Base-by-base conservation (phyloP, 1,140 invertebrate species). In the Papilio machaon region DNA sequence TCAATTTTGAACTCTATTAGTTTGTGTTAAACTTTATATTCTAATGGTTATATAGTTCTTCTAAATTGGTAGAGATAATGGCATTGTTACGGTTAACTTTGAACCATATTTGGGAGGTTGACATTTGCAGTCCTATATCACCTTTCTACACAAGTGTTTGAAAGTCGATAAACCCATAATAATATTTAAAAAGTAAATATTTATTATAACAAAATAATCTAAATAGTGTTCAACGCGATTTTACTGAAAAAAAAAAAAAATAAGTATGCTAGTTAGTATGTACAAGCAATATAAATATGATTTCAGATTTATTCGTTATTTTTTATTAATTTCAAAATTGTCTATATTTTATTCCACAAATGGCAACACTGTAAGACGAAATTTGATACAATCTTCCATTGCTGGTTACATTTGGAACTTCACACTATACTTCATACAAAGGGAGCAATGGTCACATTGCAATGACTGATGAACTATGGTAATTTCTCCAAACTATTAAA, bases 51-150 rank as follows among this genome's bases (percentile, higher is more conserved):
- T 60, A 2, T 67, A 15, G 43, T 76, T 76, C 19, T 43, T 38
- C 52, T 30, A 67, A 67, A 67, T 67, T 67, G 73, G 82, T 81
- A 81, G 80, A 77, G 81, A 75, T 79, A 82, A 81, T 84, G 79
- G 70, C 75, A 82, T 84, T 82, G 83, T 86, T 82, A 87, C 83
- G 81, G 86, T 88, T 82, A 86, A 88, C 86, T 89, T 88, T 90
- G 86, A 88, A 85, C 88, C 83, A 81, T 87, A 86, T 87, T 86
- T 80, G 86, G 87, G 75, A 35, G 58, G 80, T 73, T 78, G 85
- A 84, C 83, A 85, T 86, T 85, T 80, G 80, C 79, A 84, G 79
- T 64, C 79, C 84, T 80, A 80, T 87, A 83, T 85, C 85, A 83
- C 82, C 84, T 86, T 85, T 88, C 77, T 54, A 58, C 54, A 82